Percentiles rank a stretch among this genome's conserved stretches.
phyloP scores from a whole-genome alignment of 35 echinoderm and acorn worm species.

The Nesometra sesokonis region DNA sequence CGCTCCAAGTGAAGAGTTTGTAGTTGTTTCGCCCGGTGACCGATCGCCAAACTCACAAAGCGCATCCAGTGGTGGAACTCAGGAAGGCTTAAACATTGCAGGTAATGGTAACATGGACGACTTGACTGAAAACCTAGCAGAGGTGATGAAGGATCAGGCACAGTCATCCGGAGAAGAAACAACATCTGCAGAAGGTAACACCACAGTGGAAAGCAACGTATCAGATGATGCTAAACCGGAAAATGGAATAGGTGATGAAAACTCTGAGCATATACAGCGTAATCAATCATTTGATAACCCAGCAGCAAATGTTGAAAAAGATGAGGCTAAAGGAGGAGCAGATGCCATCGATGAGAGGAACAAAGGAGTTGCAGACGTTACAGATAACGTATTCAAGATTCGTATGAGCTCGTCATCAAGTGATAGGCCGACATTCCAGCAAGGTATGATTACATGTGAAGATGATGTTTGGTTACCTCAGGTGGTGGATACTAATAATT shows the following conservation, averaged over 20 bases:
- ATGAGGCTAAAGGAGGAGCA: background rate
- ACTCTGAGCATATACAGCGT: slow-evolving; percentile 18
- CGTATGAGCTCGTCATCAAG: background rate
- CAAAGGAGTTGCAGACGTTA: background rate
- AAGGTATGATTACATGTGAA: background rate
- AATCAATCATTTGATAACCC: background rate
- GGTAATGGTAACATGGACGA: slow-evolving; percentile 98
- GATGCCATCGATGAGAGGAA: background rate
- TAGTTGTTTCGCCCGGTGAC: slow-evolving; percentile 64
- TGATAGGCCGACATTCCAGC: background rate
- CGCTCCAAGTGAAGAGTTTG: slow-evolving; percentile 87
- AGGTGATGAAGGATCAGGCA: slow-evolving; percentile 65
- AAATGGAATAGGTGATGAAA: background rate
- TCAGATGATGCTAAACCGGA: background rate
- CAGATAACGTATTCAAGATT: background rate
- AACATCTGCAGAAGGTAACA: background rate
- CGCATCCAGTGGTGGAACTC: slow-evolving; percentile 10
- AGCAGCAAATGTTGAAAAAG: background rate
- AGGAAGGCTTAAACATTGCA: slow-evolving; percentile 75
- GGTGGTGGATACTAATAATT: background rate
- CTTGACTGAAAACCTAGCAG: slow-evolving; percentile 74
- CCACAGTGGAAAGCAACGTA: background rate
- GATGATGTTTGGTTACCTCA: background rate
- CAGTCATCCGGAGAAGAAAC: slow-evolving; percentile 10
- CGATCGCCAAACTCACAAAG: slow-evolving; percentile 6